These are phyloP conservation scores for Amazona guildingii DNA, from an alignment of 2,113 vertebrate species.

Conservation along the genomic window DNA sequence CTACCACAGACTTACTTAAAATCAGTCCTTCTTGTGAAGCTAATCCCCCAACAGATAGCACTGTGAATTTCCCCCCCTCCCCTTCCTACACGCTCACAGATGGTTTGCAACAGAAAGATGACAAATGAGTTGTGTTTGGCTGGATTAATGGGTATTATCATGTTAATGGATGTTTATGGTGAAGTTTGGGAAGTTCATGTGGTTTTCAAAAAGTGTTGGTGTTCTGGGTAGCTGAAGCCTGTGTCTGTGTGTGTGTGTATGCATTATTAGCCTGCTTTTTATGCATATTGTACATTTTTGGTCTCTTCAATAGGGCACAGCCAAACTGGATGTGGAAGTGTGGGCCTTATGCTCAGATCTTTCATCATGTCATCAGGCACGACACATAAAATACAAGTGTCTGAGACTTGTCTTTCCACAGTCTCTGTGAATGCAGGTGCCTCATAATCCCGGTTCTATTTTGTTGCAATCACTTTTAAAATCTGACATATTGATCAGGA, in stretches of 20 bases:
- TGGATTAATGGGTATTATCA: constrained; percentile 84
- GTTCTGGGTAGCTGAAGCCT: constrained; percentile 44
- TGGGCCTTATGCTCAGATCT: constrained; percentile 36
- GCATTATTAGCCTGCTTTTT: constrained; percentile 50
- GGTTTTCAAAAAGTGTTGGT: constrained; percentile 65
- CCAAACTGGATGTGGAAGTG: constrained; percentile 39
- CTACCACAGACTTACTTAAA: constrained; percentile 70
- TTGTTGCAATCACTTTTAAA: constrained; percentile 72
- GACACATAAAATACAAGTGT: constrained; percentile 27
- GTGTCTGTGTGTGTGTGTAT: not conserved
- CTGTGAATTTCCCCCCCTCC: constrained; percentile 64
- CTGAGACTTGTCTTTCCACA: constrained; percentile 36
- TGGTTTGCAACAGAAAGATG: constrained; percentile 76
- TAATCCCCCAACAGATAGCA: constrained; percentile 75
- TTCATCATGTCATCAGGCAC: not conserved
- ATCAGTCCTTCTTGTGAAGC: constrained; percentile 73
- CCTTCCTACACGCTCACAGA: constrained; percentile 67
- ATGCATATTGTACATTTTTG: constrained; percentile 64
- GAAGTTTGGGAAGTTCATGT: constrained; percentile 72
- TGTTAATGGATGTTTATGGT: constrained; percentile 81
- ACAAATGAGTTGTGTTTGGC: constrained; percentile 82
- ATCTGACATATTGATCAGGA: constrained; percentile 81
- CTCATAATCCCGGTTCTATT: constrained; percentile 54
- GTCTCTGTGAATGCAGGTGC: constrained; percentile 10
- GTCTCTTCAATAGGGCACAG: constrained; percentile 56